These are phyloP conservation scores for Struthio camelus DNA, from an alignment of 2,113 vertebrate species.

Conservation along the genomic window DNA sequence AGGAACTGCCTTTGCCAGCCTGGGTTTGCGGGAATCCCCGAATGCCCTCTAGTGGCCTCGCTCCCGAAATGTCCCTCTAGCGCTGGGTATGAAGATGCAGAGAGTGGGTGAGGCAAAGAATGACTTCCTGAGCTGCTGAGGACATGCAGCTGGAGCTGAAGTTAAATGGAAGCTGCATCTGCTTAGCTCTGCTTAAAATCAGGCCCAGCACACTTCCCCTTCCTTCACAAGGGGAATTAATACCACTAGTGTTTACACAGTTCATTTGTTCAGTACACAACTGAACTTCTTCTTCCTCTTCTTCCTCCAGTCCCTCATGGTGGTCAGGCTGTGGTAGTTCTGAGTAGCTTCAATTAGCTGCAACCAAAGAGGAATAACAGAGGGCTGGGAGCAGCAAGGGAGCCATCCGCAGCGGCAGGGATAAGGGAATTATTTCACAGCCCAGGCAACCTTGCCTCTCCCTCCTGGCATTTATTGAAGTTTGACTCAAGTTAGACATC, in stretches of 20 bases:
- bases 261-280: no score
- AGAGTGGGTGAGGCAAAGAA: accelerated
- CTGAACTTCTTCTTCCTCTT: background rate
- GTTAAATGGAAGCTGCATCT: background rate
- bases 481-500: background rate
- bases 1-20: background rate
- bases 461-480: background rate
- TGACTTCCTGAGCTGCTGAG: background rate
- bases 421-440: background rate
- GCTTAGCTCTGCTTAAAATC: background rate
- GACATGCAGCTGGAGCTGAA: background rate
- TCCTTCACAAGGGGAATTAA: background rate
- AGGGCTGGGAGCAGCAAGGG: background rate
- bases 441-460: background rate
- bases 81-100: accelerated
- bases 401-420: background rate
- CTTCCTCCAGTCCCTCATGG: accelerated
- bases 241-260: accelerated
- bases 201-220: background rate
- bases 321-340: background rate
- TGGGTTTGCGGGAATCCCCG: background rate
- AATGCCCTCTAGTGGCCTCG: conserved; percentile 41
- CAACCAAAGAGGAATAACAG: background rate
- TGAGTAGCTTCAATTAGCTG: background rate
- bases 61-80: background rate